Conservation (phyloP, 2,797 vertebrate species). For the Myotis findleyi region DNA sequence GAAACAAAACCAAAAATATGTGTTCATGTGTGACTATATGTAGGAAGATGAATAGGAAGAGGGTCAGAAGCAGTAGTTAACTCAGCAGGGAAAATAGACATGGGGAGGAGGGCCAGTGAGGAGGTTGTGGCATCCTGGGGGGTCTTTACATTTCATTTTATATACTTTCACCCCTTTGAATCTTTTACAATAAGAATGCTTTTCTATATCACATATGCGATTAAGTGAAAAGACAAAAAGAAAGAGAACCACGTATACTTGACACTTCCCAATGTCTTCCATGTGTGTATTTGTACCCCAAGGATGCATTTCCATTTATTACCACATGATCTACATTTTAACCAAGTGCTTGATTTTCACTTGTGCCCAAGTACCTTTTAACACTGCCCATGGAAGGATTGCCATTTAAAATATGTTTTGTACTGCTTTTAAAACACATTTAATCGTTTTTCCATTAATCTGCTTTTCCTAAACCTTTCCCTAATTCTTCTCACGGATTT, state of each 20-base stretch:
- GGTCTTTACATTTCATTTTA: not conserved
- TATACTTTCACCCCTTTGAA: not conserved
- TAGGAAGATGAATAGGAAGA: not conserved
- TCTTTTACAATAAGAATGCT: conserved; percentile 1
- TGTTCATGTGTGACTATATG: fast-evolving
- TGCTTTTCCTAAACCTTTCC: conserved; percentile 89
- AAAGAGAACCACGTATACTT: not conserved
- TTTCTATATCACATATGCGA: not conserved
- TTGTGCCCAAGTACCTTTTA: conserved; percentile 77
- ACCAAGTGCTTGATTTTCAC: conserved; percentile 78
- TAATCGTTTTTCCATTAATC: conserved; percentile 89
- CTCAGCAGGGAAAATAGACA: not conserved
- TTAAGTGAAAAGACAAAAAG: conserved; percentile 34
- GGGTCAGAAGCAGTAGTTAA: not conserved
- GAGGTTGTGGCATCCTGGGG: too few relatives aligned
- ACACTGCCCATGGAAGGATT: conserved; percentile 80
- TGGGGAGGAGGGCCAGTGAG: fast-evolving
- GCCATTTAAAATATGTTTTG: conserved; percentile 87
- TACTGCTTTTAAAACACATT: conserved; percentile 86
- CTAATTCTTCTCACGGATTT: conserved; percentile 88
- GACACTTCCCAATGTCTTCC: not conserved
- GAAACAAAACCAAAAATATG: not conserved
- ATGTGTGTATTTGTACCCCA: conserved; percentile 54
- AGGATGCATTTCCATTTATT: conserved; percentile 76
- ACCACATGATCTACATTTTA: conserved; percentile 62